Base-by-base conservation (phyloP, 2,888 invertebrate species). In the Chouioia cunea region DNA sequence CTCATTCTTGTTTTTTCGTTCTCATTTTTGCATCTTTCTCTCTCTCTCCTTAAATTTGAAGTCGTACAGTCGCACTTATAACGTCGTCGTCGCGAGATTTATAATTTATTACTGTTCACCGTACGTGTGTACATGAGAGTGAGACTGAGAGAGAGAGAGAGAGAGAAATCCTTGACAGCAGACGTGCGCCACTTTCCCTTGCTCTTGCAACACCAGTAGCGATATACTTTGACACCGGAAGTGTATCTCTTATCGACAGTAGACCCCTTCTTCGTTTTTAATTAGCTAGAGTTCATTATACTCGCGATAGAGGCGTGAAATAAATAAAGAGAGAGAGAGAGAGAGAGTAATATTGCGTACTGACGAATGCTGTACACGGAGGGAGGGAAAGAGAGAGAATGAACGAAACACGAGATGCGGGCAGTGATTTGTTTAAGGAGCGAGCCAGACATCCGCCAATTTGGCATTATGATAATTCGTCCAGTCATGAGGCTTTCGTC, bases 341-440 rank as follows among this genome's bases (percentile, higher is more conserved):
- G 15, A 44, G 48, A 20, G 20, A n/a, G 36, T n/a, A 4, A 27
- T 36, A n/a, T 27, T 14, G 12, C 18, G 52, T 44, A 52, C 12
- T 8, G 52, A 53, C 50, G 27, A 27, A 27, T 27, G 27, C 57
- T 43, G 63, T 59, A 14, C 54, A 12, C 53, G 53, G 22, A 20
- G 10, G 53, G 15, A 46, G 68, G 53, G 15, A 46, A 65, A 72
- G 74, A 74, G 71, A 74, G 52, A 65, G 68, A 63, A 77, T 6
- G 27, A 78, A 78, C 78, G 80, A 80, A 81, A 82, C 80, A 81
- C 79, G 79, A 81, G 82, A 85, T 84, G 82, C 83, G 84, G 83
- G 84, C 81, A 81, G 78, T 85, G 83, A 84, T 84, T 84, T 82
- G 82, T 82, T 82, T 82, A 81, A 83, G 81, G 80, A 83, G 79